These are phyloP conservation scores for Phoebastria nigripes DNA, from an alignment of 2,797 vertebrate genomes.

Conservation along the genomic window DNA sequence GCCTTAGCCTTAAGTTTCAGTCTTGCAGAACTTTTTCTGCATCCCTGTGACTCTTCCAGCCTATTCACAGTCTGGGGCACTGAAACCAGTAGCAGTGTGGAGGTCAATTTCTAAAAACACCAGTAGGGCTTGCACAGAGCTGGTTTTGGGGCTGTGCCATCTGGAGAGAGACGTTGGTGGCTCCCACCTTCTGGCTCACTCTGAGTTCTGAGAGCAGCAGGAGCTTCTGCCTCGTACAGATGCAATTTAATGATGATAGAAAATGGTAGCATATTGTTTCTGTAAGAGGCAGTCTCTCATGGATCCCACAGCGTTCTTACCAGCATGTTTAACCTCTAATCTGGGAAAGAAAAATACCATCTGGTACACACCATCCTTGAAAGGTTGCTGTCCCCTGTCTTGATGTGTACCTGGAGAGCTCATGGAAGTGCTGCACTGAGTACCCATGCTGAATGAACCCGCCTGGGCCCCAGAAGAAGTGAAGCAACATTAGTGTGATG, in stretches of 20 bases:
- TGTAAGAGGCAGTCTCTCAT: constrained; percentile 53
- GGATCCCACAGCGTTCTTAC: constrained; percentile 32
- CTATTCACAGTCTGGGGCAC: background rate
- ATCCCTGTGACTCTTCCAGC: background rate
- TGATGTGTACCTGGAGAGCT: constrained; percentile 23
- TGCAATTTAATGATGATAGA: constrained; percentile 63
- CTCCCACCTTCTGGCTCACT: constrained; percentile 49
- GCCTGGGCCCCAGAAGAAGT: background rate
- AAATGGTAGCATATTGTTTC: constrained; percentile 66
- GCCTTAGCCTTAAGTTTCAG: background rate
- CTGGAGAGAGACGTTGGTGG: constrained; percentile 31
- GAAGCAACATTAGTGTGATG: background rate
- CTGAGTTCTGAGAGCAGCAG: constrained; percentile 39
- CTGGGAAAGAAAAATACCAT: constrained; percentile 48
- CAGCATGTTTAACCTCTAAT: constrained; percentile 64
- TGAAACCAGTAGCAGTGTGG: background rate
- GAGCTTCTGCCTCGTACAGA: constrained; percentile 46
- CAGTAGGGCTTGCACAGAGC: background rate
- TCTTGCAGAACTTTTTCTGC: background rate
- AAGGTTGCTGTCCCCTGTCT: constrained; percentile 30
- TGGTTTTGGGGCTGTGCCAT: constrained; percentile 49
- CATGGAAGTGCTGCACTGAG: background rate
- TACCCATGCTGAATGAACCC: background rate
- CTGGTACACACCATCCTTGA: constrained; percentile 44
- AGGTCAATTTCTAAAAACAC: constrained; percentile 36